phyloP scores from a whole-genome alignment of 2,113 vertebrate species.

The Dipodomys merriami region DNA sequence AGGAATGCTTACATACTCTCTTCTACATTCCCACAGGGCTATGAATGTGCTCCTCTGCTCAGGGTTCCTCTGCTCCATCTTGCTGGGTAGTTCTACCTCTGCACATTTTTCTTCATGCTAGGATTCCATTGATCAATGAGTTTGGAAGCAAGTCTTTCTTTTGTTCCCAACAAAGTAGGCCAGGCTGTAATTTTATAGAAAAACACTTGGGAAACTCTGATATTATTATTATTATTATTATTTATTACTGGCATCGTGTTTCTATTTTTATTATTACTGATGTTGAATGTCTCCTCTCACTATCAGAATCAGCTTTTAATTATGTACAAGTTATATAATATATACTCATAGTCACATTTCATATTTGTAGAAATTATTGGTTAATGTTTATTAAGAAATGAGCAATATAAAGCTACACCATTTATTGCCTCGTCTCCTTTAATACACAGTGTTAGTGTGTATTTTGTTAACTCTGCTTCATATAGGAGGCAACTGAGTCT shows the following conservation, averaged over 20 bases:
- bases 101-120: constrained; percentile 28
- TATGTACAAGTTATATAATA: background rate
- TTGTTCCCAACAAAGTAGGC: background rate
- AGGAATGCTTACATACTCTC: constrained; percentile 47
- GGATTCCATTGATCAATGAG: background rate
- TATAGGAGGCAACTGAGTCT: background rate
- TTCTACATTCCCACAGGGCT: constrained; percentile 32
- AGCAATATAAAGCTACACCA: background rate
- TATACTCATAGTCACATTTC: background rate
- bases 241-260: background rate
- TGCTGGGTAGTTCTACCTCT: constrained; percentile 58
- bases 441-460: background rate
- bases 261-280: background rate
- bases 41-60: constrained; percentile 46
- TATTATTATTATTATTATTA: constrained; percentile 33
- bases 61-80: background rate
- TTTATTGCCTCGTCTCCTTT: background rate
- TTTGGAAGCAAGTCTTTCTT: constrained; percentile 12
- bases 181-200: constrained; percentile 17
- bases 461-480: constrained; percentile 6
- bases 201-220: background rate
- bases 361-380: constrained; percentile 3
- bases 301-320: background rate
- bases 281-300: background rate
- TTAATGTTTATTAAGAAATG: constrained; percentile 8